Evolutionary conservation across 2,888 invertebrate species (phyloP), one percentile per base, ranked within the genome.

Genomic region (Quadriops clusia): DNA sequence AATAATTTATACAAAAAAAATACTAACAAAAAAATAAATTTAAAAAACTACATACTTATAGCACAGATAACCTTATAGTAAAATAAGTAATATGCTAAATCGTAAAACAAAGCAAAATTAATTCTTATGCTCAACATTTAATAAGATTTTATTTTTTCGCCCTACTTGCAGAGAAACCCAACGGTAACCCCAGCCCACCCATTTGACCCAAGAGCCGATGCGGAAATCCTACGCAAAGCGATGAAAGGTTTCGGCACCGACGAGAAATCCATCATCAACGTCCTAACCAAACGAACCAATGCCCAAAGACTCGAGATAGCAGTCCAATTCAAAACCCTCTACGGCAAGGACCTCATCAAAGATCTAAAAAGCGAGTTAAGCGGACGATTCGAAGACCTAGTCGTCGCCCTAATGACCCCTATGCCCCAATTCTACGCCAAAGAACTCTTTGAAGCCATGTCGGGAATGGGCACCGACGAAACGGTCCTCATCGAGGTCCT

Each of bases 191-290:
- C 85, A 5, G 76, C 68, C n/a, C 70, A 76, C 40, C 77, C 76
- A 1, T 86, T 86, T 61, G 76, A 86, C 51, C 72, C 87, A 3
- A 72, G 79, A 16, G 70, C 68, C 6, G 89, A 89, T 70, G 87
- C 87, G 0, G 78, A 79, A 44, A 64, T 74, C 2, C 67, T 90
- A 13, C 70, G 87, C n/a, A 82, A 80, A 48, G 89, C 90, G 1
- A 90, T 90, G 90, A 89, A 87, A 63, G 90, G 89, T 28, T 77
- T 84, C 45, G 87, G 91, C 17, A 93, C 93, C 0, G 86, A 94
- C 55, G 93, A 94, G 56, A 80, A 82, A 51, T 70, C 84, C 1
- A 80, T 94, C 46, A 89, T 91, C 34, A 76, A 80, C 45, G 77
- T 94, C 7, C 65, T 95, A 25, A 75, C 83, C 5, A 74, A 74